Base-by-base conservation (phyloP, 37 sponge, comb jelly and placozoan genomes). In the Beroe forskalii region DNA sequence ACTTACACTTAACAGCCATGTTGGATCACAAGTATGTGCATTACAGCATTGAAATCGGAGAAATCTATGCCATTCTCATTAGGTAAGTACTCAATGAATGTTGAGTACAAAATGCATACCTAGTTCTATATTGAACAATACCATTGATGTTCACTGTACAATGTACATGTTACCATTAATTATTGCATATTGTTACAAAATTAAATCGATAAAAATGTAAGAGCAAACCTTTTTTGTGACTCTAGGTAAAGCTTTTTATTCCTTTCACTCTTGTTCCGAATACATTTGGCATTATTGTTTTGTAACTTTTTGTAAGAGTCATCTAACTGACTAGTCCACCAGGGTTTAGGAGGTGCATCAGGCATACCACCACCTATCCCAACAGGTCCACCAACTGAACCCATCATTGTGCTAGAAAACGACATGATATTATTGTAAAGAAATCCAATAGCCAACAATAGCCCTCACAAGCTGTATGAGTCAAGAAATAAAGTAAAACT, bases 261-360 rank as follows among this genome's bases (percentile, higher is more conserved):
- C 40, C 35, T 80, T 48, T 80, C 86, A 80, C 35, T 80, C 20
- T 80, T 80, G 31, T 41, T 41, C 31, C 86, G 40, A 17, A 80
- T 80, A 23, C 86, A 80, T 42, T 42, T 80, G 28, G 28, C 38
- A 44, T 41, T 44, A 25, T 41, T 44, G 35, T 35, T 38, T 30
- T 80, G 86, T 17, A 80, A 37, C 30, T 80, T 80, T 48, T 80
- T 80, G 86, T 80, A 44, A 48, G 38, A 80, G 30, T 80, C 86
- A 30, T 80, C 86, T 24, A 80, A 23, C 4, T 80, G 86, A 24
- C 86, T 44, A 24, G 86, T 80, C 86, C 86, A 80, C 86, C 86
- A 80, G 1, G 86, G 86, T 80, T 80, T 80, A 25, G 86, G 86
- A 2, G 86, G 86, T 4, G 86, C 86, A n/a, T 80, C 48, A 9